Evolutionary conservation across 2,113 vertebrate genomes (phyloP), one percentile per base, ranked within the genome.

Genomic region (Zosterops borbonicus): DNA sequence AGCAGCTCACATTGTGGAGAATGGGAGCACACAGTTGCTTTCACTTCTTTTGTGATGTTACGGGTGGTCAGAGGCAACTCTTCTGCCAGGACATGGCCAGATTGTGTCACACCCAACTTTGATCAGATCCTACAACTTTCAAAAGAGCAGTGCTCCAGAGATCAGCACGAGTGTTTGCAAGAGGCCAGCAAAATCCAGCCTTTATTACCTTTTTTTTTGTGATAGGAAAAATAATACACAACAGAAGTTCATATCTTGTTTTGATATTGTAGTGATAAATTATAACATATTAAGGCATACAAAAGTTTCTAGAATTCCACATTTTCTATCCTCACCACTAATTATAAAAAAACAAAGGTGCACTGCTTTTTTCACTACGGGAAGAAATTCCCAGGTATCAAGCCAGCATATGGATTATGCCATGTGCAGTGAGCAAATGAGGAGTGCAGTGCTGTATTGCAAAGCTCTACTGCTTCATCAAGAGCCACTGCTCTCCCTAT

Each of bases 1-100:
- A 94, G 53, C 79, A 65, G 74, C 68, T 94, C 62, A 44, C n/a
- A 22, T 63, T 84, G 59, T 87, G 87, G 76, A 92, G 83, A 86
- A 81, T 60, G 67, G 31, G 29, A 90, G 44, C 44, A 41, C 31
- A 41, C 21, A 20, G 21, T 9, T 68, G 33, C 21, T 85, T 90
- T 67, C 63, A 50, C 47, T 8, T 9, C 25, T 88, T 74, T 42
- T 82, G 23, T 69, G n/a, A 22, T 64, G 11, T 67, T 44, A 47
- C 28, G 22, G 35, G 49, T 53, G 60, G 10, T 87, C 58, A 77
- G 58, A 91, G 24, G 22, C 14, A 90, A 37, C 24, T 85, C 31
- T 46, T 84, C 59, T 69, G 33, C 37, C 73, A 56, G 42, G 60
- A 49, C 11, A 6, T 18, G 24, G 31, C 15, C 33, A 21, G 22